phyloP scores from a whole-genome alignment of 2,888 invertebrate species.

The Parnassius mnemosyne region DNA sequence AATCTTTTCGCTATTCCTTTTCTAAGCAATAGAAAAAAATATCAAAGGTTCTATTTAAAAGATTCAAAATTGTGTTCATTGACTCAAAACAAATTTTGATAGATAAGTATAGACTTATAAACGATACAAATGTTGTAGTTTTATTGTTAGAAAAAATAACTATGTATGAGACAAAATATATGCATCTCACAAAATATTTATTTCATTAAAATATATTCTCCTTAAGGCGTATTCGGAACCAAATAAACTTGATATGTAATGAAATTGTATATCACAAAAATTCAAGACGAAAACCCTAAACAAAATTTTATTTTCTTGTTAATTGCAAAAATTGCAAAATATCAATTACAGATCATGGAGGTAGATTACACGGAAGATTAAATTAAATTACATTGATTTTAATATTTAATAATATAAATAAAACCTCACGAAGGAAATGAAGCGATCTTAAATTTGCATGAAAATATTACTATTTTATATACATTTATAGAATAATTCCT shows the following conservation, averaged over 20 bases:
- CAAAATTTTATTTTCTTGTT: background rate
- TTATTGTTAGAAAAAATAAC: conserved; percentile 34
- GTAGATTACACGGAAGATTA: conserved; percentile 46
- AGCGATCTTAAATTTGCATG: conserved; percentile 42
- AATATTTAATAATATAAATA: too few relatives aligned
- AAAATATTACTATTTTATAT: conserved; percentile 64
- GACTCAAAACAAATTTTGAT: too few relatives aligned
- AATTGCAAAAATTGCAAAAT: background rate
- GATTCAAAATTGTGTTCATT: too few relatives aligned
- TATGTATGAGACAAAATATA: conserved; percentile 48
- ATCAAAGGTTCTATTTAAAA: too few relatives aligned
- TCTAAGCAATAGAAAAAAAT: background rate
- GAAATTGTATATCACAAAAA: conserved; percentile 61
- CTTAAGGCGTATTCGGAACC: conserved; percentile 46
- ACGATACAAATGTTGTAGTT: background rate
- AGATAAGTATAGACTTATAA: too few relatives aligned
- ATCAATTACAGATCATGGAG: conserved; percentile 34
- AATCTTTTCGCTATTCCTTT: background rate
- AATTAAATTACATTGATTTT: conserved; percentile 32
- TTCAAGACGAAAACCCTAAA: conserved; percentile 15
- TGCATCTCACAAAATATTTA: conserved; percentile 42
- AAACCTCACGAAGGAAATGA: conserved; percentile 36
- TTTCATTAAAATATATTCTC: conserved; percentile 62
- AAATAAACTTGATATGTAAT: conserved; percentile 66
- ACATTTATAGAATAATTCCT: conserved; percentile 77